These are phyloP conservation scores for Pristionchus japonicus DNA, from an alignment of 2,888 invertebrate species.

Conservation along the genomic window DNA sequence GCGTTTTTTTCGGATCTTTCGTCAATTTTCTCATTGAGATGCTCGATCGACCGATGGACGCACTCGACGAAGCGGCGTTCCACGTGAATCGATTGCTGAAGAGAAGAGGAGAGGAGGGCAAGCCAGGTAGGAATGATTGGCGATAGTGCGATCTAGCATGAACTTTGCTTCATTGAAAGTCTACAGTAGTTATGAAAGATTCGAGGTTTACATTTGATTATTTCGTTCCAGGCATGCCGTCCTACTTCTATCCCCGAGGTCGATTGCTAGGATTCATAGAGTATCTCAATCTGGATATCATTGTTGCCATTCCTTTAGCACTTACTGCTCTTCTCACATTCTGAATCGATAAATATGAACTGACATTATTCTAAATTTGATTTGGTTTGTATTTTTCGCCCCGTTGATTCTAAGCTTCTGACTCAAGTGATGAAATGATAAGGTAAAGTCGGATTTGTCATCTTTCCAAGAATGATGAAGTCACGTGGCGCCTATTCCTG, in stretches of 20 bases:
- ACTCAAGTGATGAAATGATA: too few species aligned
- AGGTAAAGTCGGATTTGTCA: too few species aligned
- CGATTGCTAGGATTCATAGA: neutral
- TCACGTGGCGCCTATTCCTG: slow-evolving; percentile 1
- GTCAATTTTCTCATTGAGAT: neutral
- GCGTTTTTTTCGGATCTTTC: neutral
- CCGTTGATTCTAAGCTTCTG: too few species aligned
- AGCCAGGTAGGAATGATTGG: too few species aligned
- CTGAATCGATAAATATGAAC: too few species aligned
- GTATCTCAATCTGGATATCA: slow-evolving; percentile 40
- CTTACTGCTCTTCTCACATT: neutral
- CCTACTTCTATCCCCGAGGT: slow-evolving; percentile 29
- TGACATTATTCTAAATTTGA: too few species aligned
- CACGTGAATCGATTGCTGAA: slow-evolving; percentile 44
- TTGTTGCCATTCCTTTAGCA: neutral
- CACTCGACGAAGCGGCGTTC: slow-evolving; percentile 47
- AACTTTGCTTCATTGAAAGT: too few species aligned
- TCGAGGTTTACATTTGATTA: too few species aligned
- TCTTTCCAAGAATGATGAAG: too few species aligned
- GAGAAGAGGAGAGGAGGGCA: slow-evolving; percentile 15
- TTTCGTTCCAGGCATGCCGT: slow-evolving; percentile 16
- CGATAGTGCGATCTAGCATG: too few species aligned
- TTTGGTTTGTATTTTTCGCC: too few species aligned
- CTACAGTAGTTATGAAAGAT: too few species aligned
- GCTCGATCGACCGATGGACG: slow-evolving; percentile 43